Evolutionary conservation across 1,140 invertebrate genomes (phyloP).

Genomic region (Hycleus cichorii): DNA sequence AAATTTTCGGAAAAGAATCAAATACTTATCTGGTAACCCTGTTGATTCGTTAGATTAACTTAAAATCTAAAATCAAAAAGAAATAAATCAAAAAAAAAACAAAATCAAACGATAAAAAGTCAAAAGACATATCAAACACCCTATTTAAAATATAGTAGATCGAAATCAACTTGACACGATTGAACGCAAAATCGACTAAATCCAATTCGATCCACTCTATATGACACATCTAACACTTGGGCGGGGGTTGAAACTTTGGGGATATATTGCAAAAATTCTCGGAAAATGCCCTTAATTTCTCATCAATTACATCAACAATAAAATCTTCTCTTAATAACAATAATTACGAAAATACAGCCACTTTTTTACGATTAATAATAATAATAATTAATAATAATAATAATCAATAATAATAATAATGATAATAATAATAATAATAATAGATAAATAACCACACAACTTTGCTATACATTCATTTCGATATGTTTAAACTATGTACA

Average conservation of each 20-base stretch:
- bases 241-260: not conserved
- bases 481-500: conserved; percentile 16
- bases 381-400: not conserved
- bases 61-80: conserved; percentile 3
- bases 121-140: not conserved
- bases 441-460: conserved; percentile 8
- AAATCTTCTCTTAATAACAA: conserved; percentile 8
- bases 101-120: conserved; percentile 2
- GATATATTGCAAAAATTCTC: conserved; percentile 12
- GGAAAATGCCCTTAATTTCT: not conserved
- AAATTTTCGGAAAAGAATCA: not conserved
- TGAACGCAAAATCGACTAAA: too few relatives aligned
- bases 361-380: conserved; percentile 12
- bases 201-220: too few relatives aligned
- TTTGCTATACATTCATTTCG: conserved; percentile 11
- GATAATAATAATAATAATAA: conserved; percentile 4
- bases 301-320: conserved; percentile 3
- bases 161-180: too few relatives aligned
- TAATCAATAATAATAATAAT: not conserved
- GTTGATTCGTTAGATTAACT: not conserved
- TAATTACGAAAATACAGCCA: conserved; percentile 14
- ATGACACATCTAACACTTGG: too few relatives aligned
- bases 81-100: conserved; percentile 5
- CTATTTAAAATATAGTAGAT: not conserved
- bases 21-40: conserved; percentile 6